Evolutionary conservation across 2,888 invertebrate species (phyloP).

Genomic region (Lycocerus yunnanus): DNA sequence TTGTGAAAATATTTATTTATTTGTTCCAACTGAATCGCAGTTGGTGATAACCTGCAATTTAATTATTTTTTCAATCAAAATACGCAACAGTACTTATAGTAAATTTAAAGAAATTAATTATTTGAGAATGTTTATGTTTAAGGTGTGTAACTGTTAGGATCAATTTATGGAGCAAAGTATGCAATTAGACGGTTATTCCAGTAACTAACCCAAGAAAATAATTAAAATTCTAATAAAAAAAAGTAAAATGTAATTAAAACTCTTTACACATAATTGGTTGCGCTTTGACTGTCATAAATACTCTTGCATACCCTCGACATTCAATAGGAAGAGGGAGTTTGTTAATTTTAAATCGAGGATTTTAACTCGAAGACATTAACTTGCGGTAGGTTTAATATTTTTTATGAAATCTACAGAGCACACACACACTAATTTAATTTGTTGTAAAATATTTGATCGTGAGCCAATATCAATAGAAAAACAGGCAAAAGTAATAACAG

Average conservation of each 20-base stretch:
- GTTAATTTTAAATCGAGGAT: background rate
- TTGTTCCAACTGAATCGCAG: background rate
- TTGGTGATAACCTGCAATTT: background rate
- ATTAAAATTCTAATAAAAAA: conserved; percentile 42
- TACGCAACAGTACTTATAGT: background rate
- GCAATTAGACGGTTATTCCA: background rate
- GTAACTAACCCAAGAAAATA: conserved; percentile 15
- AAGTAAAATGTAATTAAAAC: conserved; percentile 42
- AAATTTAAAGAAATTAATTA: background rate
- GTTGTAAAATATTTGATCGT: conserved; percentile 1
- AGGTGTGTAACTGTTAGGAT: background rate
- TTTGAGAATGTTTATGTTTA: background rate
- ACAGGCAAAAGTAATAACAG: conserved; percentile 18
- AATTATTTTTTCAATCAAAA: background rate
- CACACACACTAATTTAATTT: background rate
- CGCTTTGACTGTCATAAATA: conserved; percentile 37
- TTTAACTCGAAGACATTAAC: background rate
- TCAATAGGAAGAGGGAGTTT: background rate
- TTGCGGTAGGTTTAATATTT: background rate
- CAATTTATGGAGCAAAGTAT: background rate
- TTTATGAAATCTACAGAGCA: background rate
- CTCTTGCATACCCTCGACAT: conserved; percentile 18
- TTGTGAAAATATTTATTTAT: background rate
- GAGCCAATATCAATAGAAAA: conserved; percentile 12
- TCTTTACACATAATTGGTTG: conserved; percentile 41